Evolutionary conservation across 92 coral and sea anemone species (phyloP).

Genomic region (Porites rus): DNA sequence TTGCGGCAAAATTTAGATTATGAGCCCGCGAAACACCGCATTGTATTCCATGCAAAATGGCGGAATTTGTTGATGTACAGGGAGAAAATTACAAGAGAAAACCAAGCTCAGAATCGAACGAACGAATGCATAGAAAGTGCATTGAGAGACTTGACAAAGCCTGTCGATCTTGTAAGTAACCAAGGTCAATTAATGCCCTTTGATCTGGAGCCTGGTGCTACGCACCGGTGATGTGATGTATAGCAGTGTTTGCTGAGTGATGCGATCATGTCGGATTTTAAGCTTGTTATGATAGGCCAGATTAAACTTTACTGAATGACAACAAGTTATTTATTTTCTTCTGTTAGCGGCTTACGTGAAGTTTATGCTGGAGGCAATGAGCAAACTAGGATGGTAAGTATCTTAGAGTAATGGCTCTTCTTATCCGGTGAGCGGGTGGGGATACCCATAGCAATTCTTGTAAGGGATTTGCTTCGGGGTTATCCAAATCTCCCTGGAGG

Average conservation of each 20-base stretch:
- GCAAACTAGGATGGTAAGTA: slow-evolving; percentile 87
- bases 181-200: not conserved
- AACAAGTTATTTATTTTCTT: not conserved
- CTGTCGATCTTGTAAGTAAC: slow-evolving; percentile 69
- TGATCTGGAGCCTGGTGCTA: not conserved
- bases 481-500: not conserved
- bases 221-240: no score
- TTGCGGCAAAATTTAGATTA: not conserved
- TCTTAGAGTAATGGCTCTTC: no score
- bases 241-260: slow-evolving; percentile 13
- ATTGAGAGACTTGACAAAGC: slow-evolving; percentile 71
- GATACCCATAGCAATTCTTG: no score
- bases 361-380: slow-evolving; percentile 89
- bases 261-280: not conserved
- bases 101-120: slow-evolving; percentile 55
- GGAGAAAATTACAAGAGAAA: slow-evolving; percentile 61
- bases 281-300: no score
- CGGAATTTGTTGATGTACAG: slow-evolving; percentile 65
- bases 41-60: slow-evolving; percentile 51
- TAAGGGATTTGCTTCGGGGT: no score
- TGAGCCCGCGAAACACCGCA: slow-evolving; percentile 50
- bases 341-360: slow-evolving; percentile 79
- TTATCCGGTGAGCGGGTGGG: no score
- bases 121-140: slow-evolving; percentile 76
- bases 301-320: no score